phyloP scores from a whole-genome alignment of 2,888 invertebrate species.

The Beris morrisii region DNA sequence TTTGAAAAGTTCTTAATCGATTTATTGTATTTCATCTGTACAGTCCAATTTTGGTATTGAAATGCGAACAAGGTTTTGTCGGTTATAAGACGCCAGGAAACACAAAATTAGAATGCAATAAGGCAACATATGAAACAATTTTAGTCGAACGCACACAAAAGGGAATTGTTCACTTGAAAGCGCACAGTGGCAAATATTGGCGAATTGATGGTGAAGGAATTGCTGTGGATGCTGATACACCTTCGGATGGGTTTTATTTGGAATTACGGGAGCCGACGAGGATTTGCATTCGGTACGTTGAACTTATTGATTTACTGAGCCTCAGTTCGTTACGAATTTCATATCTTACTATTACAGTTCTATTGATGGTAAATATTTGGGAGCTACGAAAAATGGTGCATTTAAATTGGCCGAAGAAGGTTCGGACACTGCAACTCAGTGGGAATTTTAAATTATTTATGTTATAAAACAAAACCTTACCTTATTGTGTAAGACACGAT shows the following conservation, averaged over 20 bases:
- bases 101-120: constrained; percentile 90
- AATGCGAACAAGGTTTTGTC: constrained; percentile 95
- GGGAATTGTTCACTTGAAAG: constrained; percentile 89
- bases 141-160: constrained; percentile 86
- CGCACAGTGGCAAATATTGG: constrained; percentile 93
- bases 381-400: constrained; percentile 89
- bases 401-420: constrained; percentile 81
- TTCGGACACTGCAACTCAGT: constrained; percentile 80
- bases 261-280: constrained; percentile 92
- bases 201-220: constrained; percentile 86
- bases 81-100: constrained; percentile 81
- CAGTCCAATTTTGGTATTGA: constrained; percentile 89
- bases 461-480: constrained; percentile 10
- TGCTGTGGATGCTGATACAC: constrained; percentile 79
- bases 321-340: too few species aligned
- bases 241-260: constrained; percentile 83
- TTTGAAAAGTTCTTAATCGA: neutral
- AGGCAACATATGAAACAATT: constrained; percentile 91
- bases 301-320: neutral
- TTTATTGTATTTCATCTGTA: constrained; percentile 22
- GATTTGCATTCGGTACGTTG: constrained; percentile 76
- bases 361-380: constrained; percentile 72
- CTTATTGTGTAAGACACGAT: constrained; percentile 28
- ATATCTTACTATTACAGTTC: constrained; percentile 45
- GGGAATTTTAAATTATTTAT: constrained; percentile 77